Conservation (phyloP, 2,797 vertebrate genomes). For the Pipistrellus nathusii region DNA sequence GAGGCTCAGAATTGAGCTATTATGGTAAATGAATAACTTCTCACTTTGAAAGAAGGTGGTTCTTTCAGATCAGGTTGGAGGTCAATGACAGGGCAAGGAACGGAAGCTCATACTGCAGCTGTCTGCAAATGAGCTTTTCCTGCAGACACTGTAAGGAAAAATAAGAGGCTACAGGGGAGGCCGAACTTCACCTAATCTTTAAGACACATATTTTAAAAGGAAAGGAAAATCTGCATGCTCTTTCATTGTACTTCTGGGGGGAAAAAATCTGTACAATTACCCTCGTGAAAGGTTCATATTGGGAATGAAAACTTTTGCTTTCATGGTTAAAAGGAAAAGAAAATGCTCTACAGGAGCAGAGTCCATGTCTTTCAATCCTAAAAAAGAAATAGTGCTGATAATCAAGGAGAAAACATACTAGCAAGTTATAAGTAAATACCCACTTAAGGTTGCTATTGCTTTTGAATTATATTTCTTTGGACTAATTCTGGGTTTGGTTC, state of each 20-base stretch:
- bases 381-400: background rate
- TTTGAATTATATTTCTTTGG: background rate
- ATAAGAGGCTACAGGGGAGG: constrained; percentile 6
- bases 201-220: constrained; percentile 31
- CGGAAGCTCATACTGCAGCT: constrained; percentile 83
- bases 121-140: constrained; percentile 84
- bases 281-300: background rate
- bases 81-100: constrained; percentile 84
- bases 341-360: background rate
- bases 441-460: background rate
- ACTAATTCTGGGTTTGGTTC: background rate
- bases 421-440: background rate
- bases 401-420: background rate
- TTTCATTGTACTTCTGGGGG: background rate
- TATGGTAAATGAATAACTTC: constrained; percentile 86
- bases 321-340: background rate
- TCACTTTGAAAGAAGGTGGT: constrained; percentile 84
- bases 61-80: constrained; percentile 87
- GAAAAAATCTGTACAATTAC: background rate
- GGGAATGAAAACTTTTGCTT: background rate
- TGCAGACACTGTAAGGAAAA: constrained; percentile 65
- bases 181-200: constrained; percentile 33
- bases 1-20: constrained; percentile 82
- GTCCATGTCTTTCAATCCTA: background rate
- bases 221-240: background rate